Evolutionary conservation across 2,888 invertebrate genomes (phyloP).

Genomic region (Heliconius erato): DNA sequence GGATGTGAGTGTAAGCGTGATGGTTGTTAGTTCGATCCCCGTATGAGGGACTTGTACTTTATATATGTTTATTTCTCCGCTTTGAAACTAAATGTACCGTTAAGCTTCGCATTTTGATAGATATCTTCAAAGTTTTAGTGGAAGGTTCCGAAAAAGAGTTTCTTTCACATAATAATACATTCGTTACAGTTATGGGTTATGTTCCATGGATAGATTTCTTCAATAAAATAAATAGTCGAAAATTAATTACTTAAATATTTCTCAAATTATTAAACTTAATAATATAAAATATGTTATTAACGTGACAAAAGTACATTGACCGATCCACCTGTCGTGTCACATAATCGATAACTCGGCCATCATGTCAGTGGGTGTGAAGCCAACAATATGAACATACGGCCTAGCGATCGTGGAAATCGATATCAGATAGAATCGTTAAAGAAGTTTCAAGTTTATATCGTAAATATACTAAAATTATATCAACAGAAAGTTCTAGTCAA

Average conservation of each 20-base stretch:
- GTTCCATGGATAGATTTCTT: background rate
- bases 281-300: background rate
- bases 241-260: background rate
- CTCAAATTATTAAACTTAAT: background rate
- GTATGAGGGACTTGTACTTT: no score
- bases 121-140: no score
- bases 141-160: no score
- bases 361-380: conserved; percentile 42
- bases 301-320: conserved; percentile 30
- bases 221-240: background rate
- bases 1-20: background rate
- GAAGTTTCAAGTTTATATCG: background rate
- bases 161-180: background rate
- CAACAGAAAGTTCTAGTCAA: background rate
- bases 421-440: conserved; percentile 4
- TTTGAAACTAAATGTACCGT: no score
- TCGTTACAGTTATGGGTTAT: background rate
- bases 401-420: conserved; percentile 13
- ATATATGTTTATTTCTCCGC: no score
- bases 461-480: background rate
- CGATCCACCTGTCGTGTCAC: conserved; percentile 30
- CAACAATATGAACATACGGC: conserved; percentile 31
- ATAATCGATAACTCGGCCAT: conserved; percentile 44
- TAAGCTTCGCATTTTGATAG: no score
- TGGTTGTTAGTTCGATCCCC: background rate